Percentiles rank a stretch among this genome's conserved stretches.
Conservation (phyloP, 1,140 invertebrate genomes). For the Musca domestica region DNA sequence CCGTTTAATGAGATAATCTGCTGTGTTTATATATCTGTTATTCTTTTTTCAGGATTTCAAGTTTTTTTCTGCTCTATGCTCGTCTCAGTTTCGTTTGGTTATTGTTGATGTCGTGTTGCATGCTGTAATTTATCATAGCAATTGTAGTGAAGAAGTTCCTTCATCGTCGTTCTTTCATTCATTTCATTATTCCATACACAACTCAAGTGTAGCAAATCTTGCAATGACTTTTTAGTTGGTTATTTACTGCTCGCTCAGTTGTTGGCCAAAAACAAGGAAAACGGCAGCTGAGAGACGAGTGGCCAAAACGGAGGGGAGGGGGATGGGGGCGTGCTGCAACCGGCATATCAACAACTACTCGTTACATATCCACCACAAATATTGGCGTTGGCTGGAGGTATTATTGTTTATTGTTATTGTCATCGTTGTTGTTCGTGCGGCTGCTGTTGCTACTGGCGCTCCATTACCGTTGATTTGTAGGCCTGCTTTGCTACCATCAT, state of each 20-base stretch:
- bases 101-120: not conserved
- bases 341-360: too few species aligned
- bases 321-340: too few species aligned
- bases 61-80: not conserved
- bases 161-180: too few species aligned
- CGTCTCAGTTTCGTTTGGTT: not conserved
- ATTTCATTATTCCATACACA: too few species aligned
- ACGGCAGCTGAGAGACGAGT: too few species aligned
- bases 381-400: too few species aligned
- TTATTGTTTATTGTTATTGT: not conserved
- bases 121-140: slow-evolving; percentile 16
- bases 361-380: too few species aligned
- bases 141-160: not conserved
- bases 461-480: slow-evolving; percentile 8
- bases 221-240: slow-evolving; percentile 11
- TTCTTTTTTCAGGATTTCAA: not conserved
- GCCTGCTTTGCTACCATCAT: slow-evolving; percentile 7
- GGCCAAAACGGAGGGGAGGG: too few species aligned
- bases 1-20: slow-evolving; percentile 24
- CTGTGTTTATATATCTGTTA: not conserved
- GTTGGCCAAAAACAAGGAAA: too few species aligned
- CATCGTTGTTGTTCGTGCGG: not conserved
- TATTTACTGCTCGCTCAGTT: not conserved
- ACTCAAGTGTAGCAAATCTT: slow-evolving; percentile 4
- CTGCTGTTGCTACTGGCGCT: not conserved